Base-by-base conservation (phyloP, 2,888 invertebrate species). In the Bombylius major region DNA sequence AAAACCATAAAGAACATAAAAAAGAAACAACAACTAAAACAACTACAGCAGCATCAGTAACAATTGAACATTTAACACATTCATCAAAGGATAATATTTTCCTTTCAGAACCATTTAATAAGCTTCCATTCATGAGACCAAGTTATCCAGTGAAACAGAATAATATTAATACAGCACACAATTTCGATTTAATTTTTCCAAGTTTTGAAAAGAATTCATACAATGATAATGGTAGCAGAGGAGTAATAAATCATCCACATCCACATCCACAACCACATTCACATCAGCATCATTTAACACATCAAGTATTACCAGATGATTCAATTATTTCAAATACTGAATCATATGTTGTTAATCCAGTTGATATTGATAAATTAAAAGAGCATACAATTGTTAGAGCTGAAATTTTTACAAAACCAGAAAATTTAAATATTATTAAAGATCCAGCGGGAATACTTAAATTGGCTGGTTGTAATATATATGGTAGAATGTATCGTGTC, bases 401-500 rank as follows among this genome's bases (percentile, higher is more conserved):
- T 6, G 57, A 62, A 55, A 60, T 63, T 12, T 60, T 58, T 32
- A 60, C 61, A 34, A 62, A 63, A 49, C 59, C 64, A 13, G 56
- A 55, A 36, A 55, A 54, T 36, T 55, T 62, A 47, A 66, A 65
- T 55, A 66, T 62, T 58, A 61, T 69, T 60, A 67, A 67, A 58
- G 67, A 68, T 62, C 66, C 70, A 50, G 72, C 78, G 13, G 83
- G 84, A 44, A 72, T 84, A 53, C 73, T 88, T 49, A 90, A 89
- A 71, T 70, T 91, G 59, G 89, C 89, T 12, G 91, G 91, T 1
- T 92, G 92, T 69, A 92, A 92, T 73, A 91, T 92, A 65, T 91
- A 91, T 66, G 92, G 92, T 7, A 79, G 86, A 61, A 91, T 91
- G 87, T 91, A 91, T 71, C 79, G 86, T 33, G 87, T 91, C 11